A percentile compares a stretch with the other conserved stretches of the same genome.
phyloP scores from a whole-genome alignment of 2,888 invertebrate genomes.

The Pseudococcus longispinus region DNA sequence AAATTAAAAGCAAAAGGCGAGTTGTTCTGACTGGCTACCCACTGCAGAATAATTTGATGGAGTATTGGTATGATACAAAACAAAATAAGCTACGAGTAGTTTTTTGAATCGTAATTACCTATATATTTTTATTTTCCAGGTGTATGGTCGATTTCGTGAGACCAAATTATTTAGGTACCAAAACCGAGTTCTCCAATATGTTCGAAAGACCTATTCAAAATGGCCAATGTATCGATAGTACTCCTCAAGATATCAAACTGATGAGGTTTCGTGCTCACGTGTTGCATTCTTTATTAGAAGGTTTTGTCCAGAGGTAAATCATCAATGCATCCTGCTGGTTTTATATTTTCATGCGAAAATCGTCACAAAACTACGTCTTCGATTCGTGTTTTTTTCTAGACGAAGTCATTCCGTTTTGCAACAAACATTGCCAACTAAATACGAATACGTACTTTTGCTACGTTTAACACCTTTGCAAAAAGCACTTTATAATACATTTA shows the following conservation, averaged over 20 bases:
- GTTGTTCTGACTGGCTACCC: conserved; percentile 98
- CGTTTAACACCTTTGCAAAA: conserved; percentile 90
- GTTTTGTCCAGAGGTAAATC: conserved; percentile 87
- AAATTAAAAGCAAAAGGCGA: conserved; percentile 90
- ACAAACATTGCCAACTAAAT: conserved; percentile 90
- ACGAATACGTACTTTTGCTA: conserved; percentile 91
- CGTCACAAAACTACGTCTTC: background rate
- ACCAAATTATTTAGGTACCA: conserved; percentile 95
- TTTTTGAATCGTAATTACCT: background rate
- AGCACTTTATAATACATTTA: conserved; percentile 88
- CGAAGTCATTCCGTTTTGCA: conserved; percentile 92
- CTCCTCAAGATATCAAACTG: conserved; percentile 88
- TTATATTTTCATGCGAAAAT: background rate
- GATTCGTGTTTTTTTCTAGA: conserved; percentile 63
- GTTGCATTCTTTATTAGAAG: conserved; percentile 88
- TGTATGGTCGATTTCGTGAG: conserved; percentile 99
- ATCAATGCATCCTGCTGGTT: background rate
- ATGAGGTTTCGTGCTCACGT: conserved; percentile 97
- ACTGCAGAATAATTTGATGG: conserved; percentile 93
- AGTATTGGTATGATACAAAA: conserved; percentile 75
- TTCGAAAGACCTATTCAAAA: conserved; percentile 98
- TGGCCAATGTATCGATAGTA: conserved; percentile 97
- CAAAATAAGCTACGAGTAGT: background rate
- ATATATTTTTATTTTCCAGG: conserved; percentile 55
- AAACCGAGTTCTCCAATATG: conserved; percentile 97